phyloP scores from a whole-genome alignment of 2,113 vertebrate species.

The Lota lota region DNA sequence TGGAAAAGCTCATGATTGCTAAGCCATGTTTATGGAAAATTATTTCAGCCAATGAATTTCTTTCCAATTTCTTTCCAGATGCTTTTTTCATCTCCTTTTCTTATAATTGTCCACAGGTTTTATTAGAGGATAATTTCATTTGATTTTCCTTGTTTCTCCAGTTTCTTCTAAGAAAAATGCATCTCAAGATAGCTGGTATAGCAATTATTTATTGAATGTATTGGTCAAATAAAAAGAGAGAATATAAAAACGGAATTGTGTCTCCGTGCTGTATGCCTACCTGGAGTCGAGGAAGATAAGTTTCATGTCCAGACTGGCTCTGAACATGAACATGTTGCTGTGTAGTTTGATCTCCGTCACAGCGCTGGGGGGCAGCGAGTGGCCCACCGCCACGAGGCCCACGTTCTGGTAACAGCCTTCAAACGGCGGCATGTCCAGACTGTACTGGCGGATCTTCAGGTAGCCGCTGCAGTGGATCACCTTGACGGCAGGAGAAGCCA shows the following conservation, averaged over 20 bases:
- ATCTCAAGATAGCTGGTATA: too few relatives aligned
- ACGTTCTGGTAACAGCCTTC: conserved; percentile 98
- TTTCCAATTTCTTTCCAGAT: background rate
- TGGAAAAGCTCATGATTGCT: conserved; percentile 1
- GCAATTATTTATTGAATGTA: too few relatives aligned
- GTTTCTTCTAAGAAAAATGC: too few relatives aligned
- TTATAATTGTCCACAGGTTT: background rate
- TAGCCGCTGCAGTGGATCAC: conserved; percentile 98
- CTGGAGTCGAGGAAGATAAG: conserved; percentile 97
- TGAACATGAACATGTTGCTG: conserved; percentile 99
- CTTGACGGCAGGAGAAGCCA: conserved; percentile 54
- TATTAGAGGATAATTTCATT: too few relatives aligned
- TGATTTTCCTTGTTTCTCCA: too few relatives aligned
- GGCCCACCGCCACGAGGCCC: conserved; percentile 94
- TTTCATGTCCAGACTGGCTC: conserved; percentile 97
- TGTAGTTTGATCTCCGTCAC: conserved; percentile 97
- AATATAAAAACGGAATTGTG: too few relatives aligned
- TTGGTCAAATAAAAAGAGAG: too few relatives aligned
- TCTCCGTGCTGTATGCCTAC: conserved; percentile 55
- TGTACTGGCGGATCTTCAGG: conserved; percentile 97
- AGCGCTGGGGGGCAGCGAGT: conserved; percentile 92
- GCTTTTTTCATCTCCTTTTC: background rate
- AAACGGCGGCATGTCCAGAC: conserved; percentile 95
- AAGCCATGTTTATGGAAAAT: background rate
- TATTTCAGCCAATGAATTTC: background rate